Evolutionary conservation across 1,140 invertebrate species (phyloP).

Genomic region (Drosophila rhopaloa): DNA sequence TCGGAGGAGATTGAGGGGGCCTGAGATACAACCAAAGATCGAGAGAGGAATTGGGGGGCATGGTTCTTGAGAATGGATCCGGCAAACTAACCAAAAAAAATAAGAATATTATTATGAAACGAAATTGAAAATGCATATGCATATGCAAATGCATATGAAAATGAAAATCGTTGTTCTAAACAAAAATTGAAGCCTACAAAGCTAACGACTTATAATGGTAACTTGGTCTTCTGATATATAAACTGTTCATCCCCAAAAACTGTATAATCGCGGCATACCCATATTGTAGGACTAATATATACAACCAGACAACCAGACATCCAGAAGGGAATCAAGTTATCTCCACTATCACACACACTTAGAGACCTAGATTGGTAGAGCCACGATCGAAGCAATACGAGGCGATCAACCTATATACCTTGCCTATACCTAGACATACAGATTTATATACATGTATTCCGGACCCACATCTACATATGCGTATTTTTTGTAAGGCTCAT

Average conservation of each 20-base stretch:
- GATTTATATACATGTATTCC: constrained; percentile 73
- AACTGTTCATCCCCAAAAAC: constrained; percentile 53
- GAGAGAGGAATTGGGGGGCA: not conserved
- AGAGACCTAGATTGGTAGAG: constrained; percentile 55
- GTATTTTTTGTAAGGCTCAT: constrained; percentile 35
- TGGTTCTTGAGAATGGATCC: constrained; percentile 1
- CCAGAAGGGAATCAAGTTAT: constrained; percentile 54
- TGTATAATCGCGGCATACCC: constrained; percentile 59
- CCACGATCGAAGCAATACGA: constrained; percentile 45
- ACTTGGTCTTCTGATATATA: constrained; percentile 75
- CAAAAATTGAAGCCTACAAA: constrained; percentile 59
- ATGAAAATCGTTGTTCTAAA: constrained; percentile 41
- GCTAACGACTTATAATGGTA: constrained; percentile 77
- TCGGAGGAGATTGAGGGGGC: not conserved
- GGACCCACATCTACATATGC: constrained; percentile 47
- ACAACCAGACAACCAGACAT: constrained; percentile 11
- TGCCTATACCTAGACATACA: constrained; percentile 62
- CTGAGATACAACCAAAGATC: constrained; percentile 36
- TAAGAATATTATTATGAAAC: constrained; percentile 19
- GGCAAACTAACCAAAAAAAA: constrained; percentile 26
- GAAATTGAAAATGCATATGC: constrained; percentile 6
- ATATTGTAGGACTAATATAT: constrained; percentile 30
- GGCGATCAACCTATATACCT: constrained; percentile 47
- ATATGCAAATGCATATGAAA: constrained; percentile 25
- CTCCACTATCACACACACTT: constrained; percentile 40